phyloP scores from a whole-genome alignment of 2,888 invertebrate genomes.

The Hypena proboscidalis region DNA sequence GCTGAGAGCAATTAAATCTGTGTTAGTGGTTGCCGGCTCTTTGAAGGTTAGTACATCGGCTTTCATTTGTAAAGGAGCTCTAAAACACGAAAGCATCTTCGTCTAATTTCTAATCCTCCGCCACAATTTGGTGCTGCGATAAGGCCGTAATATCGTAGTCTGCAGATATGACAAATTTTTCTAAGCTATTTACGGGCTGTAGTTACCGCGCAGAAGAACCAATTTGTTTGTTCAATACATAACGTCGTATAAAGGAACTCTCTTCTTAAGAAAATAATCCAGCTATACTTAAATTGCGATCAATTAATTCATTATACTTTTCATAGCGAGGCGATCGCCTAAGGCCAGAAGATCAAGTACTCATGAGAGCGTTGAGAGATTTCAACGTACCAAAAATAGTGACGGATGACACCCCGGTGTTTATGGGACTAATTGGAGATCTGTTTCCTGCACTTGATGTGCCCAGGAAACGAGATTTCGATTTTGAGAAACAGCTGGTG shows the following conservation, averaged over 20 bases:
- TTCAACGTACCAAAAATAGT: slow-evolving; percentile 98
- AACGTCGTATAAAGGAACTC: too few species aligned
- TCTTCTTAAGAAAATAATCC: too few species aligned
- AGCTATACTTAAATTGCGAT: too few species aligned
- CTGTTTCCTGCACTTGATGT: slow-evolving; percentile 97
- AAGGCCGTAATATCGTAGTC: too few species aligned
- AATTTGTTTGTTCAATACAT: too few species aligned
- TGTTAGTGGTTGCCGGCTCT: slow-evolving; percentile 96
- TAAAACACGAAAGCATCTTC: too few species aligned
- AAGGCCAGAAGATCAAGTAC: slow-evolving; percentile 95
- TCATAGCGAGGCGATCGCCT: slow-evolving; percentile 88
- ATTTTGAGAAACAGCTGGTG: slow-evolving; percentile 92
- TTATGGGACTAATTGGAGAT: slow-evolving; percentile 97
- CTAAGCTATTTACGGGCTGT: too few species aligned
- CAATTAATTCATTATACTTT: slow-evolving; percentile 3
- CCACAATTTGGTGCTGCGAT: too few species aligned
- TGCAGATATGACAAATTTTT: too few species aligned
- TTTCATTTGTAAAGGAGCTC: too few species aligned
- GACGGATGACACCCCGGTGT: slow-evolving; percentile 95
- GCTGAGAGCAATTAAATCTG: slow-evolving; percentile 96
- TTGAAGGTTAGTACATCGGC: slow-evolving; percentile 90
- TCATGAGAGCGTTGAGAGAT: slow-evolving; percentile 97
- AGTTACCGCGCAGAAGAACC: too few species aligned
- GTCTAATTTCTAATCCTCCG: too few species aligned
- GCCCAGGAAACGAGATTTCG: slow-evolving; percentile 93